Conservation (phyloP, 92 coral and sea anemone genomes). For the Pocillopora meandrina region DNA sequence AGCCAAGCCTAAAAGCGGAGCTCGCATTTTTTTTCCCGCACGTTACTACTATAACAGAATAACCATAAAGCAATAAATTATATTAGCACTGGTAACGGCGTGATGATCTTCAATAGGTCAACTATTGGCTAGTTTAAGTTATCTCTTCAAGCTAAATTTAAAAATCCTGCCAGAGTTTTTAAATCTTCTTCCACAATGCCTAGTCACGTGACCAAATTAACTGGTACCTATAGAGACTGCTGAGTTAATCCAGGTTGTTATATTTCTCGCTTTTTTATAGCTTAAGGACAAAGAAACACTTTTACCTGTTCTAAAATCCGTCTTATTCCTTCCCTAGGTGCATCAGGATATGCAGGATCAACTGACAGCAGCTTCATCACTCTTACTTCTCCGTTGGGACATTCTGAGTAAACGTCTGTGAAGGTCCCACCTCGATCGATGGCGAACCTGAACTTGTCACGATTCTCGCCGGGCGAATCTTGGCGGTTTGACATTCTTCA, state of each 20-base stretch:
- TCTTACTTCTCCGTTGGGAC: conserved; percentile 80
- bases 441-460: conserved; percentile 80
- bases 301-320: conserved; percentile 88
- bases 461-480: neutral
- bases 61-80: too few species aligned
- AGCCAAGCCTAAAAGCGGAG: too few species aligned
- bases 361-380: conserved; percentile 94
- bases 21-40: too few species aligned
- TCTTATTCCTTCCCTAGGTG: conserved; percentile 96
- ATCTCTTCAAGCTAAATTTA: too few species aligned
- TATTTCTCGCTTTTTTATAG: neutral
- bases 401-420: conserved; percentile 97
- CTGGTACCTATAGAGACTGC: too few species aligned
- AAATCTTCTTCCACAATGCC: too few species aligned
- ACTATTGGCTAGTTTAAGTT: too few species aligned
- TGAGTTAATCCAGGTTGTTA: neutral
- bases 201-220: too few species aligned
- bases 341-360: conserved; percentile 89
- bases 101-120: too few species aligned
- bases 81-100: too few species aligned
- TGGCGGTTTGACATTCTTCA: neutral
- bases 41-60: too few species aligned
- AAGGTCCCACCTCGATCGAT: conserved; percentile 99
- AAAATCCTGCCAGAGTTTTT: too few species aligned
- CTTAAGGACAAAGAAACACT: neutral